Conservation (phyloP, 2,888 invertebrate species). For the Drosophila nr. perissopoda region DNA sequence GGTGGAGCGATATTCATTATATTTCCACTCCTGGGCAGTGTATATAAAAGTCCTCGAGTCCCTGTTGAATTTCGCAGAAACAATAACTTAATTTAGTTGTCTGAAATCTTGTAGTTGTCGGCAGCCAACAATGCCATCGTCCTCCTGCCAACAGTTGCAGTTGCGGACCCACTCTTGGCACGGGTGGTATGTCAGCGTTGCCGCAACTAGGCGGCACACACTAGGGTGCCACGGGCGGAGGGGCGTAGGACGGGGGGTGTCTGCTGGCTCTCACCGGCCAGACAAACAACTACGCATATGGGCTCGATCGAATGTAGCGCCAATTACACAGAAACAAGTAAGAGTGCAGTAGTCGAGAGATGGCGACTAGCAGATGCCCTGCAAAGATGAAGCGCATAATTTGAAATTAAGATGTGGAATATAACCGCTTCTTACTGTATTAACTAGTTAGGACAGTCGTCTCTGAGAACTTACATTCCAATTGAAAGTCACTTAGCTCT, state of each 20-base stretch:
- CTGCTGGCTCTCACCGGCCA: background rate
- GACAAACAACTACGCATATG: slow-evolving; percentile 55
- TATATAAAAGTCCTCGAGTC: slow-evolving; percentile 22
- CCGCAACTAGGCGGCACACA: slow-evolving; percentile 54
- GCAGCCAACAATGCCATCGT: slow-evolving; percentile 35
- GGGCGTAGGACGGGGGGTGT: slow-evolving; percentile 10
- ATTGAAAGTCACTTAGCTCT: background rate
- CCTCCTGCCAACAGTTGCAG: slow-evolving; percentile 11
- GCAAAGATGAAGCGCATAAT: background rate
- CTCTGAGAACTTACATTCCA: background rate
- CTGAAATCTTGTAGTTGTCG: slow-evolving; percentile 66
- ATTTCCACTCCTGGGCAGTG: slow-evolving; percentile 28
- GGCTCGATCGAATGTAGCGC: slow-evolving; percentile 63
- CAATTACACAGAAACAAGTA: slow-evolving; percentile 71
- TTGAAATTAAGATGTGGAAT: background rate
- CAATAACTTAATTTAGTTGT: slow-evolving; percentile 83
- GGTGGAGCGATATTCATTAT: background rate
- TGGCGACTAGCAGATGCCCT: background rate
- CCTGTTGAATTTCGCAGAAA: slow-evolving; percentile 41
- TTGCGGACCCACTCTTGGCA: slow-evolving; percentile 45
- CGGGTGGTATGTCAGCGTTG: slow-evolving; percentile 80
- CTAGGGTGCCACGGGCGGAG: slow-evolving; percentile 5
- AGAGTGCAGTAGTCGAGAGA: too few species aligned
- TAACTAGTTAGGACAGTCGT: background rate
- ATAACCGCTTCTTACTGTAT: background rate